Percentiles rank a stretch among this genome's conserved stretches.
Conservation (phyloP, 2,113 vertebrate genomes). For the Corythoichthys haematopterus region DNA sequence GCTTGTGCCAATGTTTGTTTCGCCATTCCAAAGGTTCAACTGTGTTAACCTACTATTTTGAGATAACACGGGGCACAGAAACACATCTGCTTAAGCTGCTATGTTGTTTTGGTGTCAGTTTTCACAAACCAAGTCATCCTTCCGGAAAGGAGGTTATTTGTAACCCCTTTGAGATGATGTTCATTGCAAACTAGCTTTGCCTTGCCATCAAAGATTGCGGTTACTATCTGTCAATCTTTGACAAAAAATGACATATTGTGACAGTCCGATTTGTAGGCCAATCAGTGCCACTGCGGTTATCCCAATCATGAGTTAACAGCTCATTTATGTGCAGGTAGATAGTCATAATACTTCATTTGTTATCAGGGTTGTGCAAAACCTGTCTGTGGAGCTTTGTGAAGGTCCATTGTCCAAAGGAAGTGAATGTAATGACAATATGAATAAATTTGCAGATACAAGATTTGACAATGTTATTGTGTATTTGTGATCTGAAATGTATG, state of each 20-base stretch:
- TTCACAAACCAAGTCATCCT: conserved; percentile 13
- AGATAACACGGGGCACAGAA: conserved; percentile 6
- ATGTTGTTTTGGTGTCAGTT: conserved; percentile 39
- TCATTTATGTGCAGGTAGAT: neutral
- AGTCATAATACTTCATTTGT: neutral
- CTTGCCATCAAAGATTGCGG: neutral
- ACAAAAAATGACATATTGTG: conserved; percentile 17
- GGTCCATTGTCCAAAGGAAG: neutral
- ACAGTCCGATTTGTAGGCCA: neutral
- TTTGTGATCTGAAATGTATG: too few species aligned
- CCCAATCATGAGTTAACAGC: neutral
- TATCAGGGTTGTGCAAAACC: neutral
- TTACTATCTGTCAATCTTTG: neutral
- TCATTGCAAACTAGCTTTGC: neutral
- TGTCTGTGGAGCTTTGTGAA: neutral
- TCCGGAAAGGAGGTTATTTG: neutral
- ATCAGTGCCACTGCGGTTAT: neutral
- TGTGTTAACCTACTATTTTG: conserved; percentile 53
- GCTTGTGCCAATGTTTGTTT: conserved; percentile 30
- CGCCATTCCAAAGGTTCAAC: conserved; percentile 27
- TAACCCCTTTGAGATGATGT: conserved; percentile 7
- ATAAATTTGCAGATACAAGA: too few species aligned
- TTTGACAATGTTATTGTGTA: too few species aligned
- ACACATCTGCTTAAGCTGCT: conserved; percentile 10
- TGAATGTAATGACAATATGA: neutral